These are phyloP conservation scores for Terebella lapidaria DNA, from an alignment of 2,888 invertebrate genomes.

Conservation along the genomic window DNA sequence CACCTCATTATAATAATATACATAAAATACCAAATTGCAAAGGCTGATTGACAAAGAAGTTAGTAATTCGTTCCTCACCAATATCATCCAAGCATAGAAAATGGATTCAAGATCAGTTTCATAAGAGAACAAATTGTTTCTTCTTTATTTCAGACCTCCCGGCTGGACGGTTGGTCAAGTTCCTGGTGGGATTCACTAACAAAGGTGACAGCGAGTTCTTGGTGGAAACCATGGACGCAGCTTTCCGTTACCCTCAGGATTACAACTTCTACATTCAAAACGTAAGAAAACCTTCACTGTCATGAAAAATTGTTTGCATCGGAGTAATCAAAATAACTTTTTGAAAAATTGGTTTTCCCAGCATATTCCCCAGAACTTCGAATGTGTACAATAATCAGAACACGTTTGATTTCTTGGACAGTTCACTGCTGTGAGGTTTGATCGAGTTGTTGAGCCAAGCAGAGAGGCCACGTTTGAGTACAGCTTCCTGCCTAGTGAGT, in stretches of 20 bases:
- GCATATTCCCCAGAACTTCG: too few species aligned
- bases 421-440: conserved; percentile 85
- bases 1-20: too few species aligned
- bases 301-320: neutral
- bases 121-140: too few species aligned
- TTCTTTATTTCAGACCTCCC: conserved; percentile 61
- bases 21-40: too few species aligned
- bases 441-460: conserved; percentile 79
- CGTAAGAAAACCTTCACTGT: conserved; percentile 53
- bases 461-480: conserved; percentile 94
- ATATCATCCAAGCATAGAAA: too few species aligned
- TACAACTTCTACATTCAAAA: conserved; percentile 98
- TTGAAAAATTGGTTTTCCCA: neutral
- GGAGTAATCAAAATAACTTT: neutral
- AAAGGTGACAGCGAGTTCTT: conserved; percentile 81
- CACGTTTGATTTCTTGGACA: conserved; percentile 28
- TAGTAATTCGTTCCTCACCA: too few species aligned
- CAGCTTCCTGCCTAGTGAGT: conserved; percentile 89
- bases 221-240: conserved; percentile 90
- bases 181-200: conserved; percentile 93
- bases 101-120: too few species aligned
- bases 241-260: conserved; percentile 98
- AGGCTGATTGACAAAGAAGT: too few species aligned
- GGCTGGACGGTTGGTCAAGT: conserved; percentile 87
- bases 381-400: too few species aligned